Base-by-base conservation (phyloP, 2,888 invertebrate genomes). In the Emmelina monodactyla region DNA sequence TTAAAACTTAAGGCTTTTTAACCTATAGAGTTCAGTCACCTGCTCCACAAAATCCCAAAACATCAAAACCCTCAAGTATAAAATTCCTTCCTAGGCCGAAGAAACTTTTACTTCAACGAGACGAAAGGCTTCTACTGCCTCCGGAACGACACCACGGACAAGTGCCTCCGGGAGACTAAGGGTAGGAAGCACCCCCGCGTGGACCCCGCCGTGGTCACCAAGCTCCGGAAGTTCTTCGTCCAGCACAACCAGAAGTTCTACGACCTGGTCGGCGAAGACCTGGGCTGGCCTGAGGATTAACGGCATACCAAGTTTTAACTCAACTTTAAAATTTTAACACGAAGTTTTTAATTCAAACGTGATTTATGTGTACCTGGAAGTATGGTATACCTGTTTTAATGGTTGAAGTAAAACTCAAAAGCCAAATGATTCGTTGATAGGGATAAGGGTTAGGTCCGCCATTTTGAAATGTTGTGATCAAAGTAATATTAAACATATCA, bases 61-160 rank as follows among this genome's bases (percentile, higher is more conserved):
- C n/a, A n/a, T n/a, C n/a, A n/a, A n/a, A n/a, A n/a, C n/a, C n/a
- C n/a, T n/a, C n/a, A n/a, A n/a, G n/a, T n/a, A n/a, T n/a, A n/a
- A 37, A 31, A 34, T 16, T 33, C 46, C 35, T 34, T 30, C 45
- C 62, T 63, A 79, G 88, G 88, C 35, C 85, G 88, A 52, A 91
- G 91, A 64, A 93, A 95, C 71, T 94, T 98, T 71, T 95, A 96
- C 76, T 98, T 94, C 80, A 97, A 99, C 78, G 89, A 91, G 72
- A 95, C 94, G 11, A 95, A 97, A 70, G 95, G 97, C 40, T 95
- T 99, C 79, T 97, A 92, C 73, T 97, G 97, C 66, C 80, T 92
- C 57, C 82, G 92, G 55, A 88, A 93, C 71, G 89, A 92, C 67
- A 89, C 88, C 45, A 86, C 89, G 49, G 85, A 93, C 83, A 84